Percentiles rank a stretch among this genome's conserved stretches.
phyloP scores from a whole-genome alignment of 2,888 invertebrate species.

The Tortrix viridana region DNA sequence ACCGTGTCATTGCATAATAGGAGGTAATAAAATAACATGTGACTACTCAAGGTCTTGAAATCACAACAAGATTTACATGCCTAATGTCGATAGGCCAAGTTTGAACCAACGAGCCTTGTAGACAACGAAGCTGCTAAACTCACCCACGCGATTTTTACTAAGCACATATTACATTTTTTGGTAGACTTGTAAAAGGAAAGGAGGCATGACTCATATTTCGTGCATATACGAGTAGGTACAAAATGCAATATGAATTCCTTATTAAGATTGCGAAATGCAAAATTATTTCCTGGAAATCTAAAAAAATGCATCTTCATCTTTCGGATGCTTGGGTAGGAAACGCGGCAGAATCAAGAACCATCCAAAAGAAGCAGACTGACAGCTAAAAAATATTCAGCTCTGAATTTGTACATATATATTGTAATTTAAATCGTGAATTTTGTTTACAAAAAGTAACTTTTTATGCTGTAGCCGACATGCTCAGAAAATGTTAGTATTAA shows the following conservation, averaged over 20 bases:
- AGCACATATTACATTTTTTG: neutral
- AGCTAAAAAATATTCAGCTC: neutral
- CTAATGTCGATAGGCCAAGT: slow-evolving; percentile 34
- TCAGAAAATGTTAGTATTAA: slow-evolving; percentile 6
- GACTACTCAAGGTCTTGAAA: slow-evolving; percentile 34
- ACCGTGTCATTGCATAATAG: slow-evolving; percentile 10
- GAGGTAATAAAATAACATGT: slow-evolving; percentile 29
- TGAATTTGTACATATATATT: slow-evolving; percentile 9
- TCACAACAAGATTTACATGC: slow-evolving; percentile 31
- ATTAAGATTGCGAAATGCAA: too few relatives aligned
- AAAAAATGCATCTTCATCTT: neutral
- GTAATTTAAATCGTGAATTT: too few relatives aligned
- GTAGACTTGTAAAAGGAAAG: too few relatives aligned
- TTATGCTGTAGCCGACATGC: slow-evolving; percentile 11
- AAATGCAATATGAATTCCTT: too few relatives aligned
- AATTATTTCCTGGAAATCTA: neutral
- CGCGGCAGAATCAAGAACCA: slow-evolving; percentile 3
- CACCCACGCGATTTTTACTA: too few relatives aligned
- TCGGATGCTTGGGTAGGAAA: slow-evolving; percentile 1
- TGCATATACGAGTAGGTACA: too few relatives aligned
- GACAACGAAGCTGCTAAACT: too few relatives aligned
- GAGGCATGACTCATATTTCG: too few relatives aligned
- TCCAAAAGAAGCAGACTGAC: neutral
- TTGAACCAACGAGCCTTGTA: neutral
- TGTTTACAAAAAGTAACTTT: too few relatives aligned